These are phyloP conservation scores for Agonopterix arenella DNA, from an alignment of 2,888 invertebrate genomes.

Conservation along the genomic window DNA sequence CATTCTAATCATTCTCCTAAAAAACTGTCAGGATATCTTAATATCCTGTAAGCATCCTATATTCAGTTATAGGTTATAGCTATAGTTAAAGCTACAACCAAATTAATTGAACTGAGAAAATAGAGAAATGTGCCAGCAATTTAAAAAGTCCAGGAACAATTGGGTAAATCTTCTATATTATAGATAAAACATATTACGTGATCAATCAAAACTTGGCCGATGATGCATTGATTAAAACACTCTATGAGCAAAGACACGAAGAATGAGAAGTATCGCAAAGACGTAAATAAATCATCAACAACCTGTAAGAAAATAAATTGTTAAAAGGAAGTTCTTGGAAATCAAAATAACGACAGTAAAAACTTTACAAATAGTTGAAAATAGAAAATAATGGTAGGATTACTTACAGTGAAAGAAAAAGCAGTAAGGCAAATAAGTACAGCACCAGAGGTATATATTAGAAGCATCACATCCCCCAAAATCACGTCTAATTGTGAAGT, in stretches of 20 bases:
- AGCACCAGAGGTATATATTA: slow-evolving; percentile 40
- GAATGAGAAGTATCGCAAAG: slow-evolving; percentile 54
- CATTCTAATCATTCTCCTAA: too few relatives aligned
- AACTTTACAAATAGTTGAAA: too few relatives aligned
- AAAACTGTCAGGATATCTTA: too few relatives aligned
- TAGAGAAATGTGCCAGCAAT: too few relatives aligned
- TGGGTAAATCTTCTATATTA: neutral
- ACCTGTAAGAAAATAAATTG: slow-evolving; percentile 35
- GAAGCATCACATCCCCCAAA: slow-evolving; percentile 49
- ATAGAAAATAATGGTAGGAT: neutral
- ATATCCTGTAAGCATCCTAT: too few relatives aligned
- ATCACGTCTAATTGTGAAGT: slow-evolving; percentile 37
- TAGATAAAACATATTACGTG: slow-evolving; percentile 32
- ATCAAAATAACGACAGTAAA: too few relatives aligned
- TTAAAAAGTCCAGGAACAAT: too few relatives aligned
- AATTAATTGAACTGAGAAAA: too few relatives aligned
- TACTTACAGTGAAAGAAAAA: slow-evolving; percentile 51
- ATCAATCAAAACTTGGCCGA: slow-evolving; percentile 56
- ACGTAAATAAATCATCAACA: slow-evolving; percentile 45
- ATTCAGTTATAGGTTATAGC: too few relatives aligned
- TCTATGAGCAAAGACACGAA: slow-evolving; percentile 46
- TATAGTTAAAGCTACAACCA: too few relatives aligned
- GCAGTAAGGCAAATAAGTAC: slow-evolving; percentile 59
- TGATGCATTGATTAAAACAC: slow-evolving; percentile 48
- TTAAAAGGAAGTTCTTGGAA: too few relatives aligned